These are phyloP conservation scores for Polyommatus iphigenia DNA, from an alignment of 2,888 invertebrate species.

Conservation along the genomic window DNA sequence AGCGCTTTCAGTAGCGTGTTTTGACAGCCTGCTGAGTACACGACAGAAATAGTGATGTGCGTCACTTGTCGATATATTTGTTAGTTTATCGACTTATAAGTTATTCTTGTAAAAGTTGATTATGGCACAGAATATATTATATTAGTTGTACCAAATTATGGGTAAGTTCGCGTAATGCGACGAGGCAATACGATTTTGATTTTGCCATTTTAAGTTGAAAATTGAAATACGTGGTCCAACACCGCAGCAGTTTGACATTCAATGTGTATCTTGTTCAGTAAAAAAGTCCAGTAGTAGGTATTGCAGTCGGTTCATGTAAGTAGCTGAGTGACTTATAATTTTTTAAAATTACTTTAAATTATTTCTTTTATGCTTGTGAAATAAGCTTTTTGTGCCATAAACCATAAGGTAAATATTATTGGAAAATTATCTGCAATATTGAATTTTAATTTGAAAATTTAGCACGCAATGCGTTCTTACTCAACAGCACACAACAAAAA, in stretches of 20 bases:
- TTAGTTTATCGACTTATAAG: not conserved
- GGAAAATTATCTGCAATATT: not conserved
- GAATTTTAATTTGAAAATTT: not conserved
- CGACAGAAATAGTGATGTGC: conserved; percentile 54
- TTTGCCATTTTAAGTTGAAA: too few species aligned
- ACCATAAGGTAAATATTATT: not conserved
- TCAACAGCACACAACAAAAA: conserved; percentile 5
- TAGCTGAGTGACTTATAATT: too few species aligned
- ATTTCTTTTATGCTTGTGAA: not conserved
- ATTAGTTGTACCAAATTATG: too few species aligned
- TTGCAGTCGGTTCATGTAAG: too few species aligned
- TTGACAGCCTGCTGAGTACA: conserved; percentile 67
- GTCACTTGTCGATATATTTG: conserved; percentile 49
- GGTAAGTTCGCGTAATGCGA: too few species aligned
- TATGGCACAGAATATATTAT: too few species aligned
- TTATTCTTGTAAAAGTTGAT: not conserved
- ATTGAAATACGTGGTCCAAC: too few species aligned
- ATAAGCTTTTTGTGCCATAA: not conserved
- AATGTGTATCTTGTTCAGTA: too few species aligned
- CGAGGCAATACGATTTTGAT: too few species aligned
- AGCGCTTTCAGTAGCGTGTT: conserved; percentile 65
- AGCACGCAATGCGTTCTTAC: not conserved
- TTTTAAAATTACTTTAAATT: too few species aligned
- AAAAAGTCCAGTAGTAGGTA: too few species aligned
- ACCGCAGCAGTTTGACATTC: too few species aligned